Base-by-base conservation (phyloP, 2,888 invertebrate genomes). In the Eretmocerus hayati region DNA sequence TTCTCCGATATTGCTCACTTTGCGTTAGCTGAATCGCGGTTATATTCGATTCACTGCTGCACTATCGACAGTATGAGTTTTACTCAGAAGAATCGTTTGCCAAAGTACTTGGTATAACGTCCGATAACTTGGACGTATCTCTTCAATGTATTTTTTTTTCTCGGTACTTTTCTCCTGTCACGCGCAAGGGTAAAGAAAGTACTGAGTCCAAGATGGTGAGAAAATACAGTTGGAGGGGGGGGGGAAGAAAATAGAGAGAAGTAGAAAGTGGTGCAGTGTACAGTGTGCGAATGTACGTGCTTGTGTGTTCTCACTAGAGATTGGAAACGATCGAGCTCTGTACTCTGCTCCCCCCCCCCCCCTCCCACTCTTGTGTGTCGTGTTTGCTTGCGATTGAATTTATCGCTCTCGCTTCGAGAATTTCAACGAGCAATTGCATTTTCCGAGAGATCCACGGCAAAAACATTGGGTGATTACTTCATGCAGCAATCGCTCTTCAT, bases 311-410 rank as follows among this genome's bases (percentile, higher is more conserved):
- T 36, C 36, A 26, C 26, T 23, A 26, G 43, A 48, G 48, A 48
- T 52, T 48, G 48, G 43, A 52, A 47, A 42, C 50, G 48, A 48
- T 43, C 50, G 50, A 23, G 26, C 11, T 26, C 26, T 26, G 8
- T 6, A 11, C 45, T 42, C 42, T 54, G 55, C 46, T 44, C 46
- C n/a, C n/a, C n/a, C n/a, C n/a, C n/a, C n/a, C n/a, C n/a, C n/a
- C n/a, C n/a, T n/a, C n/a, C 52, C 51, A 52, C 52, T 51, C 47
- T 54, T 42, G 50, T 54, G 23, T 46, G 42, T 32, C 32, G 39
- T 50, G 51, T 52, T 52, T 52, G 48, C 48, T 52, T 43, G 48
- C 48, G 43, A 52, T 52, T 52, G 48, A 52, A 52, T 52, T 52
- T 52, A 52, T 52, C 42, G 48, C 37, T 30, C 18, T 42, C 36